Conservation (phyloP, 2,888 invertebrate genomes). For the Tetheella fluctuosa region DNA sequence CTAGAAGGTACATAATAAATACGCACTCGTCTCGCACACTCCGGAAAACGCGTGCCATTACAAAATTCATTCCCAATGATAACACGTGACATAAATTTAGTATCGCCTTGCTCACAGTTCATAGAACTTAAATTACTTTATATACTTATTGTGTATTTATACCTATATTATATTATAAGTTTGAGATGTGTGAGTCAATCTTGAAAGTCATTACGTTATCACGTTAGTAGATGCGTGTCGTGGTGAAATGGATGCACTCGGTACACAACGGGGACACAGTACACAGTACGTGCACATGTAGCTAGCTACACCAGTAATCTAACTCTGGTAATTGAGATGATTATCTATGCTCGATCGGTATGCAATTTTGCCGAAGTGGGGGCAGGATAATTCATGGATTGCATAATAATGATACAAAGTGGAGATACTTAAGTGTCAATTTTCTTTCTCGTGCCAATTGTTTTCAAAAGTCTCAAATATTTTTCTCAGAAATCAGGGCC, state of each 20-base stretch:
- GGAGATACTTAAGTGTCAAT: too few species aligned
- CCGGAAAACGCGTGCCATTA: slow-evolving; percentile 72
- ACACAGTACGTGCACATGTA: slow-evolving; percentile 24
- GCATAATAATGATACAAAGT: too few species aligned
- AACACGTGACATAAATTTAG: slow-evolving; percentile 76
- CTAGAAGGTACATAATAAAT: not conserved
- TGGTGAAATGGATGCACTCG: slow-evolving; percentile 65
- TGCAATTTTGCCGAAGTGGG: not conserved
- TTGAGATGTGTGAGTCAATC: slow-evolving; percentile 68
- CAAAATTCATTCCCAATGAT: slow-evolving; percentile 70
- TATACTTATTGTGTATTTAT: slow-evolving; percentile 41
- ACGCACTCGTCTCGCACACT: slow-evolving; percentile 31
- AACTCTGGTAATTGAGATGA: not conserved
- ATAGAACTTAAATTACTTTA: slow-evolving; percentile 70
- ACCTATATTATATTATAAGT: slow-evolving; percentile 56
- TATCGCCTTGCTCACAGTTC: slow-evolving; percentile 70
- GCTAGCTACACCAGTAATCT: not conserved
- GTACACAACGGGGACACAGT: slow-evolving; percentile 48
- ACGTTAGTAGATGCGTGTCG: slow-evolving; percentile 50
- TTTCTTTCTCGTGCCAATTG: too few species aligned
- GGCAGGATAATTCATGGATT: not conserved
- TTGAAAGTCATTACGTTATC: slow-evolving; percentile 77
- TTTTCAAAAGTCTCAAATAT: too few species aligned
- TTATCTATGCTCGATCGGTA: not conserved
- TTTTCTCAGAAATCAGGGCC: too few species aligned